A percentile compares a stretch with the other conserved stretches of the same genome.
These are phyloP conservation scores for Steatocranus sp. DNA, from an alignment of 2,797 vertebrate species.

Conservation along the genomic window DNA sequence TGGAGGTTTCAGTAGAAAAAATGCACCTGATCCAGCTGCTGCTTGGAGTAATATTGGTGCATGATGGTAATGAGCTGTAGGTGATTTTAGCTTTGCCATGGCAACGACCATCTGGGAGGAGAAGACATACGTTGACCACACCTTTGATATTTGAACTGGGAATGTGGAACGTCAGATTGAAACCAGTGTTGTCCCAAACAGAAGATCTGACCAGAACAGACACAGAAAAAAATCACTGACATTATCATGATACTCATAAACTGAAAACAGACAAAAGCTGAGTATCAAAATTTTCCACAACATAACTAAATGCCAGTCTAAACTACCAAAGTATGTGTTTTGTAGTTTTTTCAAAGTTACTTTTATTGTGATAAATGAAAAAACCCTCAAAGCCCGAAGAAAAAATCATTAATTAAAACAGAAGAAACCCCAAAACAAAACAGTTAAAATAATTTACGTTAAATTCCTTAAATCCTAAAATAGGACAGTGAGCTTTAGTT, in stretches of 20 bases:
- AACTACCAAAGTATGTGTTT: background rate
- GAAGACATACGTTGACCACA: constrained; percentile 73
- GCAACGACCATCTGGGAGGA: constrained; percentile 76
- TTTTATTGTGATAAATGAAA: background rate
- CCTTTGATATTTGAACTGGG: constrained; percentile 78
- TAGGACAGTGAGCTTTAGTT: background rate
- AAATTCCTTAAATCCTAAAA: background rate
- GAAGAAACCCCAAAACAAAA: background rate
- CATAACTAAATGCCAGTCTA: background rate
- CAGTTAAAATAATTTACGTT: background rate
- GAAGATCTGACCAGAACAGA: constrained; percentile 64
- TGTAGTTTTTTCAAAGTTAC: background rate
- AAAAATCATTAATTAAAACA: background rate
- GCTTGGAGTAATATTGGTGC: constrained; percentile 70
- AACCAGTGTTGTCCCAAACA: constrained; percentile 73
- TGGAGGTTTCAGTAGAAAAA: background rate
- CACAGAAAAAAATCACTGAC: background rate
- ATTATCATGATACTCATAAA: background rate
- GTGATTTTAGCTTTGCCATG: constrained; percentile 62
- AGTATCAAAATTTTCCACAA: background rate
- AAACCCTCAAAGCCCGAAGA: background rate
- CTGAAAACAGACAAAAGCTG: background rate
- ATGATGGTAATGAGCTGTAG: constrained; percentile 80
- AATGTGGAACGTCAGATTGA: constrained; percentile 80
- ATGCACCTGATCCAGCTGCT: constrained; percentile 83